Base-by-base conservation (phyloP, 2,888 invertebrate species). In the Limnephilus rhombicus region DNA sequence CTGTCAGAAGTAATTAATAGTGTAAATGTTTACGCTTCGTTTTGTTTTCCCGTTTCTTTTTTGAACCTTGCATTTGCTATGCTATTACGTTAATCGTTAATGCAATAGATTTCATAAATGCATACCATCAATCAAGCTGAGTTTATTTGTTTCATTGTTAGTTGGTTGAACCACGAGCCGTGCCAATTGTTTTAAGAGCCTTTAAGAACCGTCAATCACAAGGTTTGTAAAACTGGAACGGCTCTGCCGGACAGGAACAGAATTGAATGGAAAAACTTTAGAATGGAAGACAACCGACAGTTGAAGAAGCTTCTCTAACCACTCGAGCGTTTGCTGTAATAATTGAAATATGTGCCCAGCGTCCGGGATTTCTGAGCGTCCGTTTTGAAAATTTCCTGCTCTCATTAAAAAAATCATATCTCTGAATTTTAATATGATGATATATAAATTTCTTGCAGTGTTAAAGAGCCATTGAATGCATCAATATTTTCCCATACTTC, bases 41-140 rank as follows among this genome's bases (percentile, higher is more conserved):
- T 68, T n/a, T 68, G 68, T 68, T 7, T 68, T 24, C 24, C 68
- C 68, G 68, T 68, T 68, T 24, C 24, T n/a, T 68, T 68, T 68
- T n/a, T 68, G 1, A 68, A n/a, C 9, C 24, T 24, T 68, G 68
- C 24, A 68, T n/a, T 68, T 24, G 9, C 68, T 24, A 9, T 68
- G 24, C 24, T 68, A 68, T 68, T 68, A 9, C n/a, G 68, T 68
- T 18, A 18, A 18, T 68, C 68, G 24, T n/a, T 18, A 53, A 18
- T 68, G 68, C 68, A 68, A 68, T 68, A 68, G 68, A 68, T 15
- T 86, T 49, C 45, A 29, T 5, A n/a, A 45, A 49, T 45, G n/a
- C 45, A 13, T 86, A 45, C n/a, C 86, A 86, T 86, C 86, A 86
- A 86, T 86, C 86, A 86, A 41, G n/a, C 24, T 82, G 31, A 15